phyloP scores from a whole-genome alignment of 1,140 invertebrate genomes.

The Hermatobates lingyangjiaoensis region DNA sequence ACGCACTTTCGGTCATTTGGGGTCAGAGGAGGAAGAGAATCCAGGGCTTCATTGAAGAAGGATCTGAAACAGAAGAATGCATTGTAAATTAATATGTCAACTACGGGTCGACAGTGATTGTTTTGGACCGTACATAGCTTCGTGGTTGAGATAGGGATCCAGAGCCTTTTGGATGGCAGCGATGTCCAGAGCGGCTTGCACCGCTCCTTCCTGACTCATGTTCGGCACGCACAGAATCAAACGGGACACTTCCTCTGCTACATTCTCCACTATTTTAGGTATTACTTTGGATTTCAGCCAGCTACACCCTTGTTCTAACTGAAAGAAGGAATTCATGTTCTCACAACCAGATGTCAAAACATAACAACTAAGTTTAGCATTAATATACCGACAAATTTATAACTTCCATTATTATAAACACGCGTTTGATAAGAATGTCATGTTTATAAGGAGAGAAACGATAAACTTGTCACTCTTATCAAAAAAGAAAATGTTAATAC shows the following conservation, averaged over 20 bases:
- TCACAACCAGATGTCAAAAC: too few relatives aligned
- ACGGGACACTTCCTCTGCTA: slow-evolving; percentile 74
- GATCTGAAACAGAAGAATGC: slow-evolving; percentile 23
- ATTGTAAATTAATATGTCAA: slow-evolving; percentile 8
- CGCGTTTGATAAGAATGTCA: too few relatives aligned
- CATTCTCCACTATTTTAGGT: slow-evolving; percentile 69
- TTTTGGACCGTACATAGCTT: slow-evolving; percentile 28
- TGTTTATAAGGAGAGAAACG: too few relatives aligned
- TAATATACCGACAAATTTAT: too few relatives aligned
- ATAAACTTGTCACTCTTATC: too few relatives aligned
- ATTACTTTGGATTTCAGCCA: slow-evolving; percentile 53
- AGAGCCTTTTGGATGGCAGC: slow-evolving; percentile 33
- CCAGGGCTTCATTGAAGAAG: slow-evolving; percentile 39
- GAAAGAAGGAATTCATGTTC: too few relatives aligned
- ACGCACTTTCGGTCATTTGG: slow-evolving; percentile 26
- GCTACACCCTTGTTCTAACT: slow-evolving; percentile 25
- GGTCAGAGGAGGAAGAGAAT: slow-evolving; percentile 32
- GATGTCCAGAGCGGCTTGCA: slow-evolving; percentile 47
- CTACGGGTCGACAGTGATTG: not conserved
- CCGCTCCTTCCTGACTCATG: slow-evolving; percentile 41
- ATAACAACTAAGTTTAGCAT: too few relatives aligned
- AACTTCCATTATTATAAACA: too few relatives aligned
- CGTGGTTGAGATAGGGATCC: slow-evolving; percentile 28
- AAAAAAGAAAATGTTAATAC: too few relatives aligned
- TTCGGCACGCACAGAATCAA: slow-evolving; percentile 60